Conservation (phyloP, 2,113 vertebrate species). For the Campylorhamphus procurvoides region DNA sequence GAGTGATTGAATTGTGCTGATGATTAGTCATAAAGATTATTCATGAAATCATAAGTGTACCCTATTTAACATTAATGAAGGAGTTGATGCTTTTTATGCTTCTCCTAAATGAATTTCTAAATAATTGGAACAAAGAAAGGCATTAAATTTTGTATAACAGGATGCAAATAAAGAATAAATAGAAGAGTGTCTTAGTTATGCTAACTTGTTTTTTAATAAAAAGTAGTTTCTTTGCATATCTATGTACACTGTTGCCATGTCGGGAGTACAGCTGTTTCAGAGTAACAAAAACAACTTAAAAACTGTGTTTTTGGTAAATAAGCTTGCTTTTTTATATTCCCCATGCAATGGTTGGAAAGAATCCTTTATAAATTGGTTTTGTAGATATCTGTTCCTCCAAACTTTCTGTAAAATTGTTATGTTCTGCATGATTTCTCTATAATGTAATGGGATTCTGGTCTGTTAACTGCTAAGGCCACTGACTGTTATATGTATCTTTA, state of each 20-base stretch:
- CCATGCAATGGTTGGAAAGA: not conserved
- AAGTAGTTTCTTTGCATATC: not conserved
- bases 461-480: not conserved
- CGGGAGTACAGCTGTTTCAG: not conserved
- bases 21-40: not conserved
- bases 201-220: not conserved
- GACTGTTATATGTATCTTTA: not conserved
- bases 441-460: not conserved
- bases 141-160: not conserved
- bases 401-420: not conserved
- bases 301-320: not conserved
- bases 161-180: not conserved
- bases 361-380: not conserved
- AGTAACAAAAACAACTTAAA: not conserved
- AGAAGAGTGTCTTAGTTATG: not conserved
- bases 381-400: not conserved
- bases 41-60: not conserved
- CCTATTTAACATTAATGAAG: not conserved
- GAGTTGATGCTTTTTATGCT: not conserved
- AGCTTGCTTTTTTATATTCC: not conserved
- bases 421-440: constrained; percentile 9
- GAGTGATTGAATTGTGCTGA: rapidly evolving
- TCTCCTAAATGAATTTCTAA: not conserved
- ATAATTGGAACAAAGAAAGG: not conserved
- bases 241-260: not conserved